These are phyloP conservation scores for Haliaeetus leucogaster DNA, from an alignment of 2,113 vertebrate genomes.

Conservation along the genomic window DNA sequence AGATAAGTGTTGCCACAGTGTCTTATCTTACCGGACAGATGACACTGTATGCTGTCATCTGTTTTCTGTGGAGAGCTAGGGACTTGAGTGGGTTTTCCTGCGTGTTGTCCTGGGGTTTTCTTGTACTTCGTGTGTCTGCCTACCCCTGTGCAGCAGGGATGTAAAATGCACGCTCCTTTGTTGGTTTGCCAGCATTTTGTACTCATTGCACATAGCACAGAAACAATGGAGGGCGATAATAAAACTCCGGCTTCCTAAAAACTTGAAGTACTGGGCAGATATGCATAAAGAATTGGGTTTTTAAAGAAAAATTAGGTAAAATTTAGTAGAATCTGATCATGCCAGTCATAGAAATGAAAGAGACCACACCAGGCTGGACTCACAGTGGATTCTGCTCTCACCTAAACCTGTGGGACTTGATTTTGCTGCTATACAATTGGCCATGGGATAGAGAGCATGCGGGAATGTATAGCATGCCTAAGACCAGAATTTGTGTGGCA, in stretches of 20 bases:
- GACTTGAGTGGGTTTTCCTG: not conserved
- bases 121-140: fast-evolving
- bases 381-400: not conserved
- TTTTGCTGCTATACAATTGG: not conserved
- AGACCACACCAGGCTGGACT: too few species aligned
- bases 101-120: not conserved
- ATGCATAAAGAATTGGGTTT: not conserved
- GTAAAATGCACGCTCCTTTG: fast-evolving
- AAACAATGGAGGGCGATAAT: not conserved
- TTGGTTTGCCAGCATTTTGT: not conserved
- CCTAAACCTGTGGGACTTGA: not conserved
- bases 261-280: not conserved
- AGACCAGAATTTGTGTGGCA: not conserved
- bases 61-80: not conserved
- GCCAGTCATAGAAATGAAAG: not conserved
- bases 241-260: not conserved
- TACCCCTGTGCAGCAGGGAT: not conserved
- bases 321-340: not conserved
- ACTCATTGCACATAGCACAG: not conserved
- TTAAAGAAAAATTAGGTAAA: not conserved
- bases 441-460: fast-evolving
- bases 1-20: not conserved
- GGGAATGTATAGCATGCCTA: fast-evolving
- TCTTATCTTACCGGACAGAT: not conserved
- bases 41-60: not conserved